These are phyloP conservation scores for Ferrisia virgata DNA, from an alignment of 2,888 invertebrate genomes.

Conservation along the genomic window DNA sequence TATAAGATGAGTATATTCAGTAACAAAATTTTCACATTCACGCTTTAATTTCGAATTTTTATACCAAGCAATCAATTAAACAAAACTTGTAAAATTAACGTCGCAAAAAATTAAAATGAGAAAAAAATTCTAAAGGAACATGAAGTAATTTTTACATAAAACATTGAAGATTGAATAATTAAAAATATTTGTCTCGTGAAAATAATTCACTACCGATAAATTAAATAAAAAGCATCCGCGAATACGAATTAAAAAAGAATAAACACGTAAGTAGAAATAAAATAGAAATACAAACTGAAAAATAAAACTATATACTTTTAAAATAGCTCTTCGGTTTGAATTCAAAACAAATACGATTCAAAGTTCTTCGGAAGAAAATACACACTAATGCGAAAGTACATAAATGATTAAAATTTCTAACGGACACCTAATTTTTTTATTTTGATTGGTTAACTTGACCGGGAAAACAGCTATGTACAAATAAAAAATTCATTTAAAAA, in stretches of 20 bases:
- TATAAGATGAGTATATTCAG: background rate
- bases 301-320: too few species aligned
- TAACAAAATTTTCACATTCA: background rate
- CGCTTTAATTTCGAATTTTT: background rate
- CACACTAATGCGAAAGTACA: too few species aligned
- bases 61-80: background rate
- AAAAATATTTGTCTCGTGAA: background rate
- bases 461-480: conserved; percentile 33
- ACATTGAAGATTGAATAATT: background rate
- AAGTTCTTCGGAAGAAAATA: background rate
- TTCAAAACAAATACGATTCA: background rate
- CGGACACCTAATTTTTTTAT: background rate
- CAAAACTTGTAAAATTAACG: background rate
- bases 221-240: too few species aligned
- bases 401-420: too few species aligned
- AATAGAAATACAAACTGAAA: background rate
- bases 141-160: background rate
- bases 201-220: background rate
- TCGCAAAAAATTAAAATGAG: background rate
- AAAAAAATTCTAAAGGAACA: background rate
- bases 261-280: background rate
- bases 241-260: background rate
- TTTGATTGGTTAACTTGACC: background rate
- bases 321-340: too few species aligned
- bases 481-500: background rate